A percentile compares a stretch with the other conserved stretches of the same genome.
Conservation (phyloP, 2,797 vertebrate genomes). For the Typhlichthys eigenmanni region DNA sequence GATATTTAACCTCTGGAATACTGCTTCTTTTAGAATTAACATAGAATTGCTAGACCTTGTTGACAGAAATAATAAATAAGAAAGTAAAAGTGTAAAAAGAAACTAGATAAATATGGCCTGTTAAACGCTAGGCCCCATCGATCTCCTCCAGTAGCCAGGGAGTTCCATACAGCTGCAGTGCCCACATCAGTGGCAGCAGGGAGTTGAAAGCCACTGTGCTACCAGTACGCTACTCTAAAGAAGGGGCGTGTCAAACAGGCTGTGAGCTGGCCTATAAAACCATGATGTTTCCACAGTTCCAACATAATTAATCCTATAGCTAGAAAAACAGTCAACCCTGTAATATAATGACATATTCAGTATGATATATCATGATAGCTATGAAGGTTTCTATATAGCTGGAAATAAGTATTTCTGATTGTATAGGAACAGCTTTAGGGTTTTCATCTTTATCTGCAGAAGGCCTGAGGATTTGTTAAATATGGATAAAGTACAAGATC, state of each 20-base stretch:
- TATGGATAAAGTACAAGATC: conserved; percentile 22
- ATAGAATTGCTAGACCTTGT: background rate
- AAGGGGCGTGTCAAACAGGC: conserved; percentile 14
- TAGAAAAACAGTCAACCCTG: background rate
- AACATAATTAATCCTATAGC: background rate
- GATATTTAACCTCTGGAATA: too few species aligned
- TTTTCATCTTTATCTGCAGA: conserved; percentile 22
- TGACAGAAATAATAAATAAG: background rate
- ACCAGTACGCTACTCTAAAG: conserved; percentile 7
- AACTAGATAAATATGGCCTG: conserved; percentile 12
- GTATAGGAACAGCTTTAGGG: conserved; percentile 35
- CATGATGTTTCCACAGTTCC: conserved; percentile 11
- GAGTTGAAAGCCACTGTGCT: conserved; percentile 32
- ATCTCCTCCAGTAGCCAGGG: conserved; percentile 41
- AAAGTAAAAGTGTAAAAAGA: background rate
- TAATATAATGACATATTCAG: too few species aligned
- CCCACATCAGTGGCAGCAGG: conserved; percentile 26
- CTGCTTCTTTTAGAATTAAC: too few species aligned
- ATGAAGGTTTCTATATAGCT: conserved; percentile 7
- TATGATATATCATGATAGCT: too few species aligned
- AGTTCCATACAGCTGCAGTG: conserved; percentile 19
- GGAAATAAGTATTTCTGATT: conserved; percentile 18
- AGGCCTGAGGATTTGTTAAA: conserved; percentile 20
- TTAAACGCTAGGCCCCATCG: conserved; percentile 49
- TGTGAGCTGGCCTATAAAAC: background rate